Conservation (phyloP, 1,140 invertebrate species). For the Caenorhabditis tropicalis region DNA sequence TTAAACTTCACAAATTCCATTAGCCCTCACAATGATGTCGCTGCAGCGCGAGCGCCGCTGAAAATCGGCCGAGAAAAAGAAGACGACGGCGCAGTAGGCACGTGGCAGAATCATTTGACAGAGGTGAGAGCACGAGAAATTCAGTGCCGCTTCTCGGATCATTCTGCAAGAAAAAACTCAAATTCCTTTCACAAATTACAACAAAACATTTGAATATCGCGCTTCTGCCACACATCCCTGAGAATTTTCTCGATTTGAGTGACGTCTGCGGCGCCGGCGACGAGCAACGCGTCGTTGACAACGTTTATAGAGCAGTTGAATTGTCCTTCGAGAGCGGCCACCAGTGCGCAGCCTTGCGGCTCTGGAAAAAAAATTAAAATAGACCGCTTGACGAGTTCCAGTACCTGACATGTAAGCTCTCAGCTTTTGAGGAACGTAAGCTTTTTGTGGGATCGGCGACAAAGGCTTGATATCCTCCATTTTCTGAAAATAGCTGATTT, state of each 20-base stretch:
- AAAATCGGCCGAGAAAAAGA: constrained; percentile 1
- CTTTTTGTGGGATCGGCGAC: no score
- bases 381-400: no score
- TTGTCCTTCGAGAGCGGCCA: not conserved
- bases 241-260: constrained; percentile 18
- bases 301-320: not conserved
- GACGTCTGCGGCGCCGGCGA: not conserved
- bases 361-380: not conserved
- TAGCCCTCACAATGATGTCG: not conserved
- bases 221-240: not conserved
- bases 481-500: no score
- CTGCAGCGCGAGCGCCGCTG: not conserved
- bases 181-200: not conserved
- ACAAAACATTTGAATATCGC: not conserved
- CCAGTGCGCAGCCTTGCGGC: constrained; percentile 1
- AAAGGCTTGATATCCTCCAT: no score
- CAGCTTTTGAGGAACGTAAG: no score
- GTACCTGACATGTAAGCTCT: no score
- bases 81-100: constrained; percentile 8
- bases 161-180: not conserved
- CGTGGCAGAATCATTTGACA: not conserved
- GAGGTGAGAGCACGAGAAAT: not conserved
- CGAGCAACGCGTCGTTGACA: not conserved
- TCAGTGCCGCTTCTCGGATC: constrained; percentile 8
- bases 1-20: no score